Base-by-base conservation (phyloP, 2,888 invertebrate genomes). In the Podotricha telesiphe region DNA sequence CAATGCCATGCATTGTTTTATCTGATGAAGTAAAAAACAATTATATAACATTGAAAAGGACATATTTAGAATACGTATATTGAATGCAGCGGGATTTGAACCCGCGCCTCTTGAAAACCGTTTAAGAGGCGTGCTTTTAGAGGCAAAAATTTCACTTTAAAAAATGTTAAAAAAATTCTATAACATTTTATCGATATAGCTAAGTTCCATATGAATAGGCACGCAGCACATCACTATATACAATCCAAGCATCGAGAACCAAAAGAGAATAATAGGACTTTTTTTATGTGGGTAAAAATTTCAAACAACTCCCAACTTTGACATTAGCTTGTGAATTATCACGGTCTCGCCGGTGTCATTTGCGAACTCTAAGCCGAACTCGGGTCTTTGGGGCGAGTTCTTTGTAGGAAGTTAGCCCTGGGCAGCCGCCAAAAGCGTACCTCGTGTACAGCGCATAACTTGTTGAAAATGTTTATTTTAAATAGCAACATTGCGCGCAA, bases 281-380 rank as follows among this genome's bases (percentile, higher is more conserved):
- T 37, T 53, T 83, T 87, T 82, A 81, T 82, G 84, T 85, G 82
- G 83, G 82, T 85, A 86, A 88, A 88, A 89, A 86, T 86, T 86
- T 86, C 86, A 79, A 87, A 87, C 86, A 89, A 89, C 80, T 86
- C 81, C 84, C 83, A 90, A 91, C 88, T 91, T 89, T 86, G 86
- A 87, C 90, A 89, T 89, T 89, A 89, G 87, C 84, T 81, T 81
- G 88, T 90, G 87, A 91, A 89, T 91, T 91, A 91, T 90, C 86
- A 86, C 84, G 83, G 90, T 88, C 91, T 88, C 89, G 72, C 84
- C 78, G 88, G 91, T 87, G 89, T 91, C 91, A 89, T 91, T 91
- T 89, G 88, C 85, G 85, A 90, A 89, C 86, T 91, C 88, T 78
- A 76, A 79, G 78, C 75, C 78, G 79, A 84, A 86, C 83, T 86